phyloP scores from a whole-genome alignment of 1,140 invertebrate species.

The Nephotettix cincticeps region DNA sequence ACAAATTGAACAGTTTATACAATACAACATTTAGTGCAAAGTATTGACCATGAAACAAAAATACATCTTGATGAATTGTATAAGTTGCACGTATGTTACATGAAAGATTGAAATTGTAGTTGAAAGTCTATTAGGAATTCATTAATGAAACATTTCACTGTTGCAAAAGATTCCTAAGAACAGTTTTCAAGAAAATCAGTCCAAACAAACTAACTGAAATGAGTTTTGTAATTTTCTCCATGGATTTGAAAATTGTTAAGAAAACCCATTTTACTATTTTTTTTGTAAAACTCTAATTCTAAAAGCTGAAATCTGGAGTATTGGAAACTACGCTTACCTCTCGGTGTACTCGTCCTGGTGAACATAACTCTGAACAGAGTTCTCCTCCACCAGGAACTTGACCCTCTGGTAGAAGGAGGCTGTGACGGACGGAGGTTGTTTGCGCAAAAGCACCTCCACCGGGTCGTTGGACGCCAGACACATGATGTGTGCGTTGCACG shows the following conservation, averaged over 20 bases:
- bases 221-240: too few species aligned
- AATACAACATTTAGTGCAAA: constrained; percentile 27
- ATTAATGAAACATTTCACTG: neutral
- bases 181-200: neutral
- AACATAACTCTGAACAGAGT: constrained; percentile 97
- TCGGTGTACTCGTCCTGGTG: constrained; percentile 96
- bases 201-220: too few species aligned
- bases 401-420: constrained; percentile 97
- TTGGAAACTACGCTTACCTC: constrained; percentile 81
- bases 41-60: neutral
- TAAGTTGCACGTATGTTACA: too few species aligned
- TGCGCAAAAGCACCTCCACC: constrained; percentile 89
- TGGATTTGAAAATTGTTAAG: too few species aligned
- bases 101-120: too few species aligned
- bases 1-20: constrained; percentile 26
- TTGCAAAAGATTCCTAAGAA: neutral
- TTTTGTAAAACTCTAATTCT: too few species aligned
- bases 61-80: too few species aligned
- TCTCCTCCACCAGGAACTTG: constrained; percentile 97
- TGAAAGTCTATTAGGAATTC: neutral
- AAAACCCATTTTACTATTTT: too few species aligned
- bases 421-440: constrained; percentile 93
- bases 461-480: constrained; percentile 94
- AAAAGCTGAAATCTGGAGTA: too few species aligned
- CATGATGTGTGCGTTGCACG: constrained; percentile 88